Conservation (phyloP, 2,113 vertebrate species). For the Sinocyclocheilus anophthalmus region DNA sequence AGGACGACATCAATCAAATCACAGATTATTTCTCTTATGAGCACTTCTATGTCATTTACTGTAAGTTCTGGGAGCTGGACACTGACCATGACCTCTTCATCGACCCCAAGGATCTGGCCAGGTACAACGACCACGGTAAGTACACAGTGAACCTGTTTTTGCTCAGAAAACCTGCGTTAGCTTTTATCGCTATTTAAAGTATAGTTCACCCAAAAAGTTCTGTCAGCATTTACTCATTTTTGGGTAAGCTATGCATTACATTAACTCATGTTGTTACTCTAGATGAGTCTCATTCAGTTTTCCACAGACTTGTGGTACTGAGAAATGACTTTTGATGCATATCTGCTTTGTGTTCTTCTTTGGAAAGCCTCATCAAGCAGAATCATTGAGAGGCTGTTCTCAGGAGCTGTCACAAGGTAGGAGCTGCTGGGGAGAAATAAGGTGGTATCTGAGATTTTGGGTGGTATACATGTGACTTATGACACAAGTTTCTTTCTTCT, state of each 20-base stretch:
- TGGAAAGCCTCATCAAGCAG: constrained; percentile 89
- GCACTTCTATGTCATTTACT: constrained; percentile 99
- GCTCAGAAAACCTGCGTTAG: not conserved
- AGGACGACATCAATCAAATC: constrained; percentile 99
- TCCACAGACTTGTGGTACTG: not conserved
- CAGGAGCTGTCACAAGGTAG: constrained; percentile 95
- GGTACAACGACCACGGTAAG: constrained; percentile 95
- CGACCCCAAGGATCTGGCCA: constrained; percentile 90
- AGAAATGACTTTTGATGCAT: not conserved
- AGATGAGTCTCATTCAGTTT: not conserved
- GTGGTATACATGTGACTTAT: not conserved
- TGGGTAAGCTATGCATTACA: not conserved
- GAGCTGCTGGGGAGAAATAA: not conserved
- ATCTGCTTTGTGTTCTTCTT: constrained; percentile 53
- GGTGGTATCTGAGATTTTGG: not conserved
- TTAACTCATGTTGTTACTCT: not conserved
- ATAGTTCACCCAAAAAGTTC: not conserved
- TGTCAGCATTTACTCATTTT: not conserved
- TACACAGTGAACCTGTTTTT: not conserved
- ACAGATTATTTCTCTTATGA: constrained; percentile 99
- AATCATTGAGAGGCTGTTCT: constrained; percentile 96
- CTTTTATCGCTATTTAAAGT: not conserved
- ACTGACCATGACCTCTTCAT: constrained; percentile 92
- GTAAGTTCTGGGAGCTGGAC: constrained; percentile 81
- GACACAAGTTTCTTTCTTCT: constrained; percentile 62